Base-by-base conservation (phyloP, 1,140 invertebrate genomes). In the Myzus persicae region DNA sequence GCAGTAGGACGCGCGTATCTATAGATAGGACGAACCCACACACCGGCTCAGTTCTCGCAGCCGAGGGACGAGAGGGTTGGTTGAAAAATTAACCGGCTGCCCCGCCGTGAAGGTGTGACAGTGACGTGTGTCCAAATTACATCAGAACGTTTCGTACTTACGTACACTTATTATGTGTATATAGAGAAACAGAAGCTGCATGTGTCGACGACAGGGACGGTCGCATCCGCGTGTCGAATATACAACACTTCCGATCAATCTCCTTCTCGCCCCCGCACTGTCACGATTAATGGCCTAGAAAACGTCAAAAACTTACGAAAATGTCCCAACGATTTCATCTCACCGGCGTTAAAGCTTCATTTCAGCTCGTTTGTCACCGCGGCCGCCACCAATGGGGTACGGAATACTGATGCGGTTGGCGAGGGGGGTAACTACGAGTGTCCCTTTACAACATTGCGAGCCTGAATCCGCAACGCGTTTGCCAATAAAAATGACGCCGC, bases 41-140 rank as follows among this genome's bases (percentile, higher is more conserved):
- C 76, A 38, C 20, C 76, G 3, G n/a, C 31, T 4, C n/a, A 76
- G 59, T 14, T 31, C 11, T 67, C 59, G 59, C n/a, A 5, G n/a
- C 59, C 59, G 59, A 26, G 14, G 5, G n/a, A n/a, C 59, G n/a
- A 26, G 26, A 26, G 40, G 54, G 26, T 51, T 48, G 48, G 48
- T 90, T 90, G 89, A 90, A 90, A 90, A 90, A 90, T 90, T 90
- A 67, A 90, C 89, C 38, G 5, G 18, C n/a, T 14, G 18, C n/a
- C 24, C 24, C 3, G 20, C 54, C 51, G n/a, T 22, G 20, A 38
- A n/a, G 59, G 59, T 67, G 59, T 24, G 31, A 81, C 76, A 38
- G n/a, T 36, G 54, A 31, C 51, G 89, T 59, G 87, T 36, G 87
- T 54, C 87, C 24, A 38, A 89, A 67, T 67, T 90, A 67, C 51